Evolutionary conservation across 2,797 vertebrate species (phyloP), one percentile per base, ranked within the genome.

Genomic region (Pantherophis vulpinus): DNA sequence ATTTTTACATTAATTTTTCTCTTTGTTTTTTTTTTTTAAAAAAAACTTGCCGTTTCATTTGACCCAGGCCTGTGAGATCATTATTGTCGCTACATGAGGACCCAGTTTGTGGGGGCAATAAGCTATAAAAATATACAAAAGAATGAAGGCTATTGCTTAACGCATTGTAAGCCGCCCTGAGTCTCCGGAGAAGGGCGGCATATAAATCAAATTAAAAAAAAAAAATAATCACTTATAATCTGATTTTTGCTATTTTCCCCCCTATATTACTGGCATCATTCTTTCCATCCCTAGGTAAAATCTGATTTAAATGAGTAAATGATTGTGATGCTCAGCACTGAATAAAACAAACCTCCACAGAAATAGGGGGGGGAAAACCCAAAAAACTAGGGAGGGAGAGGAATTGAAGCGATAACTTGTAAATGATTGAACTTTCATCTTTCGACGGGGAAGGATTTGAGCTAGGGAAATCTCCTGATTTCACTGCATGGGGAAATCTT

Each of bases 341-440:
- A 54, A 86, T 5, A n/a, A 37, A 87, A 87, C 13, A n/a, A 59
- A 5, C 20, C 47, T 61, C 58, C 16, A 14, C 42, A 32, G 58
- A 54, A 61, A 91, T 42, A n/a, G 0, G 18, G 2, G 3, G 0
- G 0, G 12, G 0, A 4, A 13, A 23, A 60, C 51, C 51, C 51
- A 51, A 60, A 37, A 37, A 32, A 1, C 25, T 47, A 11, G n/a
- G 1, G 29, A 13, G 27, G 32, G 1, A 54, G 42, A 8, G 27
- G 42, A 60, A 32, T 9, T 54, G 51, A 91, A 51, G 55, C 6
- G 9, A 42, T 29, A 91, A 56, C 74, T 79, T 79, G 37, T 47
- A 79, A 42, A 79, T 25, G 37, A 79, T 79, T 42, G 25, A 27
- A 54, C 23, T 83, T 83, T 42, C 86, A 27, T 47, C 27, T 60